Evolutionary conservation across 2,797 vertebrate species (phyloP).

Genomic region (Syngnathus acus): DNA sequence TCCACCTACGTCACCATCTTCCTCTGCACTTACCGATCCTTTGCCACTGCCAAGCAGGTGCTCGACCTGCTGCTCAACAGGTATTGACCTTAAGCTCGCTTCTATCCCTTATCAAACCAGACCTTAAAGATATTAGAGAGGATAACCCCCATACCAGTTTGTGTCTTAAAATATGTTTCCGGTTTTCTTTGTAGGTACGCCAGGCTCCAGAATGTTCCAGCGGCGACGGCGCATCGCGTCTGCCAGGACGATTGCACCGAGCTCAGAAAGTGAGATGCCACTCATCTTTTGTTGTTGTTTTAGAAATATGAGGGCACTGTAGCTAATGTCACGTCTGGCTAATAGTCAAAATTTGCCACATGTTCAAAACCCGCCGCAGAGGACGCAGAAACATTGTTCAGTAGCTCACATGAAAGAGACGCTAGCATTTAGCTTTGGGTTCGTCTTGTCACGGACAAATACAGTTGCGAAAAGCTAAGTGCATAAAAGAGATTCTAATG

Average conservation of each 20-base stretch:
- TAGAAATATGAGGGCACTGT: neutral
- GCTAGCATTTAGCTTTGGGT: too few relatives aligned
- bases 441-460: too few relatives aligned
- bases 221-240: conserved; percentile 69
- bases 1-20: conserved; percentile 98
- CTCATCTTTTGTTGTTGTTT: neutral
- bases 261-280: conserved; percentile 79
- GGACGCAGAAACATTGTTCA: too few relatives aligned
- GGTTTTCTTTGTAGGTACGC: conserved; percentile 70
- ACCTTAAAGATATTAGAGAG: neutral
- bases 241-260: conserved; percentile 79
- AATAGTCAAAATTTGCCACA: too few relatives aligned
- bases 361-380: too few relatives aligned
- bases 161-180: too few relatives aligned
- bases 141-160: too few relatives aligned
- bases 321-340: neutral
- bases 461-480: too few relatives aligned
- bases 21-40: conserved; percentile 95
- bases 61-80: conserved; percentile 93
- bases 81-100: conserved; percentile 46
- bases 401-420: too few relatives aligned
- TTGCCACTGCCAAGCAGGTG: conserved; percentile 89
- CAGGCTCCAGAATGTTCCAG: conserved; percentile 73
- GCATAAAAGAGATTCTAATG: too few relatives aligned
- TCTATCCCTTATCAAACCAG: neutral